Base-by-base conservation (phyloP, 2,113 vertebrate species). In the Rhinolophus sinicus region DNA sequence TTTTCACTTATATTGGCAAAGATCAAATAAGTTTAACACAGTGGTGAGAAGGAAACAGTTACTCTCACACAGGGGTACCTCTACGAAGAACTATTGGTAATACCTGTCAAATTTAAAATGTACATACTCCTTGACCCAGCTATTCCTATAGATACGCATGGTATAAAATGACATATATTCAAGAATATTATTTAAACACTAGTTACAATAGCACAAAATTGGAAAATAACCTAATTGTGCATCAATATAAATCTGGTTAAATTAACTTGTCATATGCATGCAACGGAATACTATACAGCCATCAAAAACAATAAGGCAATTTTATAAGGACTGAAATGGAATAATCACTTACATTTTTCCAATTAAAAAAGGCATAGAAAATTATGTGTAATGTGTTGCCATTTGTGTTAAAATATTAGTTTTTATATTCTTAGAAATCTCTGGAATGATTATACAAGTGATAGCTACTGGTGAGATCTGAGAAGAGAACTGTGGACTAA, bases 181-280 rank as follows among this genome's bases (percentile, higher is more conserved):
- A 88, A 56, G 75, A 90, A 72, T 73, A 52, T 52, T 86, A 67
- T 52, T 54, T 86, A 22, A 75, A 86, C 19, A 70, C 33, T 38
- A 87, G 40, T 93, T 60, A 65, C 30, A 33, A 87, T 0, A 65
- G 21, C 33, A 52, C 78, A 76, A 65, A 67, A 10, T 3, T 67
- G 18, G 33, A 93, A 93, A 86, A 44, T 50, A 81, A 88, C 4
- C 18, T 81, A 30, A 47, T 13, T 73, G 10, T 47, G 24, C 33
- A 54, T 89, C 14, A 52, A 52, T 35, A 64, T 5, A 58, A 35
- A 64, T 69, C 73, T 47, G 35, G 30, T 80, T 50, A 54, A 73
- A 44, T 80, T 78, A 44, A 50, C 24, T 90, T 81, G 28, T 47
- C 33, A n/a, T 6, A 18, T 5, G 38, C 9, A 21, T 2, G 8